These are phyloP conservation scores for Cyprinus carpio DNA, from an alignment of 2,113 vertebrate species.

Conservation along the genomic window DNA sequence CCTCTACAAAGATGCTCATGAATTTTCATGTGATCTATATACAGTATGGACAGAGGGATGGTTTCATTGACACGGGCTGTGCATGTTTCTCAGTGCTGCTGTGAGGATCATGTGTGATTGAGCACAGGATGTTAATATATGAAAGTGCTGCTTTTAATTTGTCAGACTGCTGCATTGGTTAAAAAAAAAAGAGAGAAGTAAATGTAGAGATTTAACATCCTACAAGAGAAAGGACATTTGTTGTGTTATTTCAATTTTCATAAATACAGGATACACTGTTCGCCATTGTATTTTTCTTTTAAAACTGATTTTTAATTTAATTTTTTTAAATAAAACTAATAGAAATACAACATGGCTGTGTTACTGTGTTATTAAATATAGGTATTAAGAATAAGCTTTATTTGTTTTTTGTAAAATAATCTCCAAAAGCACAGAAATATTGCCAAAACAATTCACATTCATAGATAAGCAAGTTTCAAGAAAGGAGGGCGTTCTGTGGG, in stretches of 20 bases:
- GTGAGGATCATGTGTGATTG: slow-evolving; percentile 17
- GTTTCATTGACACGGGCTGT: background rate
- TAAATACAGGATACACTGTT: slow-evolving; percentile 43
- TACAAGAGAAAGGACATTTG: slow-evolving; percentile 24
- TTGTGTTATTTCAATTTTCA: slow-evolving; percentile 19
- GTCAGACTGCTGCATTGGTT: slow-evolving; percentile 28
- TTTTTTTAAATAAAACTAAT: slow-evolving; percentile 55
- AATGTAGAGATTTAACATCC: slow-evolving; percentile 36
- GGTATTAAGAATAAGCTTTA: background rate
- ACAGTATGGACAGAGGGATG: slow-evolving; percentile 5
- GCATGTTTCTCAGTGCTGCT: slow-evolving; percentile 29
- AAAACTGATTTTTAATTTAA: slow-evolving; percentile 56
- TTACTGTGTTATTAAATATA: background rate
- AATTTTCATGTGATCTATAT: background rate
- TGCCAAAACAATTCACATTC: background rate
- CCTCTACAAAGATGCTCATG: background rate
- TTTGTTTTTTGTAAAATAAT: background rate
- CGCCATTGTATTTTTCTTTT: slow-evolving; percentile 47
- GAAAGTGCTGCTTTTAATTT: slow-evolving; percentile 37
- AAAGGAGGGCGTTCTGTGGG: background rate
- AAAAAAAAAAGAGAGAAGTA: slow-evolving; percentile 19
- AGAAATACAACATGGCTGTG: slow-evolving; percentile 18
- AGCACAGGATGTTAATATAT: slow-evolving; percentile 37
- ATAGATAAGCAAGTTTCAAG: background rate
- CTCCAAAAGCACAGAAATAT: background rate